Evolutionary conservation across 1,140 invertebrate species (phyloP), one percentile per base, ranked within the genome.

Genomic region (Eufriesea mexicana): DNA sequence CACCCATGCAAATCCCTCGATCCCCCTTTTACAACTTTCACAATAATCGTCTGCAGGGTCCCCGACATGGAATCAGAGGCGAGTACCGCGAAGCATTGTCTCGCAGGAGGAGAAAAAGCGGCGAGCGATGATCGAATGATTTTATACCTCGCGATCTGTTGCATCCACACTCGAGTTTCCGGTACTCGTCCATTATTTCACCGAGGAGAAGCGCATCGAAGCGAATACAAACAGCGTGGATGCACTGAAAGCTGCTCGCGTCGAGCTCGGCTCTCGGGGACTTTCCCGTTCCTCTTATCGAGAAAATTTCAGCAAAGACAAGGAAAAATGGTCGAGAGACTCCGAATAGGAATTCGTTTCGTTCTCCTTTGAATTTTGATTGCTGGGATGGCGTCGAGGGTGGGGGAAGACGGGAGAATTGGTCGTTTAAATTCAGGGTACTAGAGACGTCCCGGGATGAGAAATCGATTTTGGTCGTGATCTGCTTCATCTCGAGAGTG

Each of bases 201-300:
- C 68, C 49, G 28, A 18, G 49, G 68, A 42, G 20, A 64, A 64
- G 62, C 28, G 62, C 62, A 64, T 64, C 62, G 35, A 64, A 42
- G 42, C 62, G 62, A 64, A 10, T 23, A 10, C 28, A 35, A 64
- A 42, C 62, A 62, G 14, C 25, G 59, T 49, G 2, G 47, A 9
- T 18, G 16, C 16, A 54, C 16, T 18, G 16, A 54, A 54, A 54
- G 12, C 16, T 54, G 16, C 35, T n/a, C n/a, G n/a, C n/a, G n/a
- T n/a, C 5, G 25, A 61, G 25, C 6, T 0, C 14, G 8, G 12
- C 28, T 28, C 59, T 28, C 25, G 16, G 28, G 59, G 16, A 62
- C 16, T 62, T 28, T 62, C 28, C 16, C 1, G 49, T 10, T 51
- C 14, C 49, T 51, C 28, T 35, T 10, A 2, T 25, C 62, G n/a